A percentile compares a stretch with the other conserved stretches of the same genome.
These are phyloP conservation scores for Chaetoderma sp. DNA, from an alignment of 2,888 invertebrate species.

Conservation along the genomic window DNA sequence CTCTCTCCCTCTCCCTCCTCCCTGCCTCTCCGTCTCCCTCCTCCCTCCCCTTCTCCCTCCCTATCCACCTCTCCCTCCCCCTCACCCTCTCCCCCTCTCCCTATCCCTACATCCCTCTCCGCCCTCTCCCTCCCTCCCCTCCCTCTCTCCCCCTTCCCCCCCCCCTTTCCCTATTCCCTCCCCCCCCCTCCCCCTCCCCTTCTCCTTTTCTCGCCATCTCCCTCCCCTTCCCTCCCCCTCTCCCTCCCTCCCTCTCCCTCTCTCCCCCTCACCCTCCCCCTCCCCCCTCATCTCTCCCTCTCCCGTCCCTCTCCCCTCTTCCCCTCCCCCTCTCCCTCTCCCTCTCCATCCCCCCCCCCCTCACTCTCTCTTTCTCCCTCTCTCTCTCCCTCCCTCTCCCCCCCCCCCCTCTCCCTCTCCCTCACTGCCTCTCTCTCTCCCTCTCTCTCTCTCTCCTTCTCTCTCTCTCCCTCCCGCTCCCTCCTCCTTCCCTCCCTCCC, in stretches of 20 bases:
- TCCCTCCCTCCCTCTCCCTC: constrained; percentile 15
- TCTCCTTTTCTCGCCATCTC: neutral
- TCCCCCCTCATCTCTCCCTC: neutral
- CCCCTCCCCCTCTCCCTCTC: constrained; percentile 4
- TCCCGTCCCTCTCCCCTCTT: neutral
- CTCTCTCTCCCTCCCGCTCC: no score
- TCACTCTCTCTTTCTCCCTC: constrained; percentile 1
- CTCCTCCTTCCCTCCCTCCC: no score
- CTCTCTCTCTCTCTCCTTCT: no score
- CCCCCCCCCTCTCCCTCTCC: no score
- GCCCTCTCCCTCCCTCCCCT: neutral
- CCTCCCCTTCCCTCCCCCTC: constrained; percentile 11
- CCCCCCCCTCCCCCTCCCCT: constrained; percentile 20
- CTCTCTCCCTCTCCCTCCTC: constrained; percentile 3
- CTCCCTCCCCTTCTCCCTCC: constrained; percentile 8
- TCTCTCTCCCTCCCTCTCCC: constrained; percentile 3
- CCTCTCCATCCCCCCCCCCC: neutral
- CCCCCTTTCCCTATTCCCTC: constrained; percentile 17
- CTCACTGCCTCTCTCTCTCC: no score
- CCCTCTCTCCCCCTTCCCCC: constrained; percentile 11
- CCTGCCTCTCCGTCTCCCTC: neutral
- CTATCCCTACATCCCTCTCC: neutral
- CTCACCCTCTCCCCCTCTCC: neutral
- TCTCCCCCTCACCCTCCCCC: neutral
- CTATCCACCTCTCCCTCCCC: constrained; percentile 1